Conservation (phyloP, 2,888 invertebrate genomes). For the Brassicogethes aeneus region DNA sequence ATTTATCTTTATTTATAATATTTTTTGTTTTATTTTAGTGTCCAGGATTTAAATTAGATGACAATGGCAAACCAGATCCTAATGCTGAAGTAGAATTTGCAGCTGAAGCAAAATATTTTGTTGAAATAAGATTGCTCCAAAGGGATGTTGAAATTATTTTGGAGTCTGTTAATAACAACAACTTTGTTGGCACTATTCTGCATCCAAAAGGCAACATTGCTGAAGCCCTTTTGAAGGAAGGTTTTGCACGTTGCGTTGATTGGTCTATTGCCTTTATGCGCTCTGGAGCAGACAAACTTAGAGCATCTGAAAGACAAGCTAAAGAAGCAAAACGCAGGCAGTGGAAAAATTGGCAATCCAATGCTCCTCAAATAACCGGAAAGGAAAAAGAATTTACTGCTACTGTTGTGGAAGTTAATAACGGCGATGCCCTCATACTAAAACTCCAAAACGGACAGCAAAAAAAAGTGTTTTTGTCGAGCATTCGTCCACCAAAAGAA, state of each 20-base stretch:
- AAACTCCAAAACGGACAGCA: slow-evolving; percentile 66
- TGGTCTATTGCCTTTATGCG: slow-evolving; percentile 82
- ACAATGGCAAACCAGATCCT: slow-evolving; percentile 61
- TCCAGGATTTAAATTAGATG: slow-evolving; percentile 71
- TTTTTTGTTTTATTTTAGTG: slow-evolving; percentile 43
- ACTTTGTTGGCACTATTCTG: slow-evolving; percentile 86
- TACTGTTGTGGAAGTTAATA: slow-evolving; percentile 81
- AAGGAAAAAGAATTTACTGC: slow-evolving; percentile 77
- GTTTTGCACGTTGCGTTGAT: slow-evolving; percentile 85
- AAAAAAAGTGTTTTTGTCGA: slow-evolving; percentile 92
- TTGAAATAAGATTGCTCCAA: slow-evolving; percentile 85
- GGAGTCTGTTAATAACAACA: slow-evolving; percentile 87
- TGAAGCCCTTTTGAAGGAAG: slow-evolving; percentile 54
- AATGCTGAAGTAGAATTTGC: slow-evolving; percentile 59
- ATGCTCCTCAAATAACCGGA: slow-evolving; percentile 59
- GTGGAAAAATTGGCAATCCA: slow-evolving; percentile 87
- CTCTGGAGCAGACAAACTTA: slow-evolving; percentile 42
- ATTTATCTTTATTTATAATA: too few species aligned
- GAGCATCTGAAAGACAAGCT: slow-evolving; percentile 59
- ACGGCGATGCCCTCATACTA: slow-evolving; percentile 88
- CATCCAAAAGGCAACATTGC: slow-evolving; percentile 79
- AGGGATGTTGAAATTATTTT: slow-evolving; percentile 82
- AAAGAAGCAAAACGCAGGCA: slow-evolving; percentile 68
- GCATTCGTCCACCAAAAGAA: slow-evolving; percentile 82
- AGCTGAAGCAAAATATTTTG: slow-evolving; percentile 90